Conservation (phyloP, 2,113 vertebrate species). For the Bucco capensis region DNA sequence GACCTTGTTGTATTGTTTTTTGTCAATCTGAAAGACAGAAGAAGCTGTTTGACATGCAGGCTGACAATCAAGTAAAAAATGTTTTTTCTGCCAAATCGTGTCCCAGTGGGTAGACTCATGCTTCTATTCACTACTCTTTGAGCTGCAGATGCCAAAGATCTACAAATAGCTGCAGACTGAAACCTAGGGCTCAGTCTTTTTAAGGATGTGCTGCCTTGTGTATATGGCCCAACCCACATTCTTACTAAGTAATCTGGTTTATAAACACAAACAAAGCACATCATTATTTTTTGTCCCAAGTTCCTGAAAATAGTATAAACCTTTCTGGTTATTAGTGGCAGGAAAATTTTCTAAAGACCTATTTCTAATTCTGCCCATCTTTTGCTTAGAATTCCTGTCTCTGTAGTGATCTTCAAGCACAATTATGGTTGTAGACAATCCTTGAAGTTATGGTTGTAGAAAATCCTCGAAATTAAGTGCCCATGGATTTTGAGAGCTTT, state of each 20-base stretch:
- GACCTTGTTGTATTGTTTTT: slow-evolving; percentile 90
- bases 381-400: not conserved
- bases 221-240: not conserved
- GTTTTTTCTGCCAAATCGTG: not conserved
- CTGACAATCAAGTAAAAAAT: not conserved
- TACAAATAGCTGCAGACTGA: not conserved
- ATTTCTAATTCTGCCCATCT: not conserved
- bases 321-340: not conserved
- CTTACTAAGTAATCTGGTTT: not conserved
- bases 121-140: not conserved
- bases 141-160: not conserved
- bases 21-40: slow-evolving; percentile 82
- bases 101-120: not conserved
- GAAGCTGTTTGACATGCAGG: not conserved
- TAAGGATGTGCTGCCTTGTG: not conserved
- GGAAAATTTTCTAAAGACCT: not conserved
- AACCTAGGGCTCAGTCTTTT: not conserved
- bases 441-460: not conserved
- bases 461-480: not conserved
- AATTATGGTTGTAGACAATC: not conserved
- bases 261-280: not conserved
- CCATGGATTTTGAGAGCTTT: not conserved
- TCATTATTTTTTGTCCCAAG: not conserved
- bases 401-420: not conserved
- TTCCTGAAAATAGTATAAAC: not conserved